Evolutionary conservation across 2,797 vertebrate genomes (phyloP), one percentile per base, ranked within the genome.

Genomic region (Xyrichtys novacula): DNA sequence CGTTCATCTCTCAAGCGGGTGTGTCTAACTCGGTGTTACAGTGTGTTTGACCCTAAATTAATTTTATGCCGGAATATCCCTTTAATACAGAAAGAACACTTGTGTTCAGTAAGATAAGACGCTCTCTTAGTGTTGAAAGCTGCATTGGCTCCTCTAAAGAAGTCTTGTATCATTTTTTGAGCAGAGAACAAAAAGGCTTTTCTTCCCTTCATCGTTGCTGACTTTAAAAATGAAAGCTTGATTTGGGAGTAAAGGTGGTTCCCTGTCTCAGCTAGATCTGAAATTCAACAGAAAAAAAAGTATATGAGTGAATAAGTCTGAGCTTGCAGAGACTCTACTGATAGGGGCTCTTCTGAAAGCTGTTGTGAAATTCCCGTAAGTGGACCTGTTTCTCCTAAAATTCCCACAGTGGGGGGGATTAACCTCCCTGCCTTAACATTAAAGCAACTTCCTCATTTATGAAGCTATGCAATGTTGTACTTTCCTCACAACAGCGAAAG

Each of bases 401-500:
- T 12, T 52, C 28, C 28, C 46, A 7, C 2, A 17, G n/a, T 44
- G 25, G n/a, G 25, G n/a, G 16, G 42, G 58, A 65, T 46, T 20
- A 1, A 23, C 23, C 3, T 39, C 0, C 1, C 19, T 36, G 14
- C 14, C 71, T 50, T 22, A 0, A 49, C 23, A 3, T 58, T n/a
- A 19, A 59, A 62, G 20, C 10, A 53, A 70, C 81, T 85, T 88
- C 80, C 60, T 17, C 17, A 20, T 80, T 46, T 16, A 0, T 44
- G n/a, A 14, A 5, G 23, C 1, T 31, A 26, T 1, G 31, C 19
- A 74, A 65, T 5, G 1, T 0, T 49, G 71, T 65, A 78, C 84
- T 83, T 88, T 83, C 84, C 83, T 43, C 19, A 23, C 22, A 71
- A 28, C 6, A 26, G 32, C 14, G n/a, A 58, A 49, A 50, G 60